phyloP scores from a whole-genome alignment of 2,113 vertebrate species.

The Eulacestoma nigropectus region DNA sequence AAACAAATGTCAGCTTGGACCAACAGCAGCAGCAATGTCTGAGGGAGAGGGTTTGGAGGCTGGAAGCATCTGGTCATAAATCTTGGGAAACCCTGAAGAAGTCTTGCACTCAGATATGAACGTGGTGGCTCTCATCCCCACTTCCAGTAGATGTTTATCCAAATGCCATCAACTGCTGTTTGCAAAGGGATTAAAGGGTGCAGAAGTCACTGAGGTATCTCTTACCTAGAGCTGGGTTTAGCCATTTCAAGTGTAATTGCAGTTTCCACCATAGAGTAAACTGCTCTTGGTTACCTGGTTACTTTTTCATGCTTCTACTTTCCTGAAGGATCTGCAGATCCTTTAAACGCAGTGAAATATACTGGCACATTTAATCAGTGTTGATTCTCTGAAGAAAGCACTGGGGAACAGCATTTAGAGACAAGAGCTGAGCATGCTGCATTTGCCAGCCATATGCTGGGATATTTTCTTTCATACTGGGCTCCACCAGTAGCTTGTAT shows the following conservation, averaged over 20 bases:
- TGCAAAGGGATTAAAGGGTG: not conserved
- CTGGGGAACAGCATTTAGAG: not conserved
- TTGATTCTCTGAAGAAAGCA: not conserved
- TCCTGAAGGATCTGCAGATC: not conserved
- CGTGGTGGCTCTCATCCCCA: not conserved
- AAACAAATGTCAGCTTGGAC: not conserved
- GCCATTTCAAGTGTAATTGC: not conserved
- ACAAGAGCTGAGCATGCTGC: not conserved
- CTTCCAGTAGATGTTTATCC: not conserved
- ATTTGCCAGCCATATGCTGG: not conserved
- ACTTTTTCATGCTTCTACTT: not conserved
- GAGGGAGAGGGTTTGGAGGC: not conserved
- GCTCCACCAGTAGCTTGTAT: not conserved
- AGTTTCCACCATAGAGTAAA: not conserved
- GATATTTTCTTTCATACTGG: constrained; percentile 11
- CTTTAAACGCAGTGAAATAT: not conserved
- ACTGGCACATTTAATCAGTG: not conserved
- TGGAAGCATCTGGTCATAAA: not conserved
- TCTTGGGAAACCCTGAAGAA: not conserved
- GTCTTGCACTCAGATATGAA: not conserved
- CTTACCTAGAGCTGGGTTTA: not conserved
- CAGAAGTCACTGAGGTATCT: not conserved
- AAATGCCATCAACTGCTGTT: not conserved
- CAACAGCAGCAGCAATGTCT: not conserved
- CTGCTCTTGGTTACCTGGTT: not conserved